phyloP scores from a whole-genome alignment of 2,797 vertebrate genomes.

The Serranus cabrilla region DNA sequence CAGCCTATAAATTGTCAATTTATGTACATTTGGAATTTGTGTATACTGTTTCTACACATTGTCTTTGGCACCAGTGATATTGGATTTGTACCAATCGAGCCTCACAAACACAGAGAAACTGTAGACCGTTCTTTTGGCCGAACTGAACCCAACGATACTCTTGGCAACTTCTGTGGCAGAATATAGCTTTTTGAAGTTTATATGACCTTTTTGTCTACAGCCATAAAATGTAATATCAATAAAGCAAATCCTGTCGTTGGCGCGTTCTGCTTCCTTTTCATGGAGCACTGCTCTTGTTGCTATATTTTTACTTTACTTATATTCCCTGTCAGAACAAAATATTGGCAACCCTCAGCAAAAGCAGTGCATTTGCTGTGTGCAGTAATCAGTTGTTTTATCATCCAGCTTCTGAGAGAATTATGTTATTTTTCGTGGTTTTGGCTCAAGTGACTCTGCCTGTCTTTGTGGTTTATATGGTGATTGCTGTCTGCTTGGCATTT shows the following conservation, averaged over 20 bases:
- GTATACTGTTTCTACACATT: background rate
- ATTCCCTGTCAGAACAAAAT: background rate
- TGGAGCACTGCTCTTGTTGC: background rate
- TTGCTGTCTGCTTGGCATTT: slow-evolving; percentile 37
- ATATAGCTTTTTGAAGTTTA: background rate
- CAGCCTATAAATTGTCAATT: slow-evolving; percentile 18
- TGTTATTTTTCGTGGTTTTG: slow-evolving; percentile 5
- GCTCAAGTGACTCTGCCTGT: background rate
- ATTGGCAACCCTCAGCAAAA: background rate
- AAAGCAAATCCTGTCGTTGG: background rate
- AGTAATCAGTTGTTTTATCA: background rate
- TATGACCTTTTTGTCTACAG: background rate
- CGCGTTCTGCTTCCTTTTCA: background rate
- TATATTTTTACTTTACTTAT: background rate
- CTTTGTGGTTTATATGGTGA: slow-evolving; percentile 7
- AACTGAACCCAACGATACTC: background rate
- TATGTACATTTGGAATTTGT: slow-evolving; percentile 11
- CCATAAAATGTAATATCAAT: background rate
- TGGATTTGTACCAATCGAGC: background rate
- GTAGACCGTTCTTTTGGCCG: background rate
- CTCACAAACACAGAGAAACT: background rate
- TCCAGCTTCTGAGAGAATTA: background rate
- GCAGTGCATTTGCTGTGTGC: background rate
- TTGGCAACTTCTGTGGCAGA: background rate
- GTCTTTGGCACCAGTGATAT: slow-evolving; percentile 14